These are phyloP conservation scores for Centruroides vittatus DNA, from an alignment of 1,140 invertebrate species.

Conservation along the genomic window DNA sequence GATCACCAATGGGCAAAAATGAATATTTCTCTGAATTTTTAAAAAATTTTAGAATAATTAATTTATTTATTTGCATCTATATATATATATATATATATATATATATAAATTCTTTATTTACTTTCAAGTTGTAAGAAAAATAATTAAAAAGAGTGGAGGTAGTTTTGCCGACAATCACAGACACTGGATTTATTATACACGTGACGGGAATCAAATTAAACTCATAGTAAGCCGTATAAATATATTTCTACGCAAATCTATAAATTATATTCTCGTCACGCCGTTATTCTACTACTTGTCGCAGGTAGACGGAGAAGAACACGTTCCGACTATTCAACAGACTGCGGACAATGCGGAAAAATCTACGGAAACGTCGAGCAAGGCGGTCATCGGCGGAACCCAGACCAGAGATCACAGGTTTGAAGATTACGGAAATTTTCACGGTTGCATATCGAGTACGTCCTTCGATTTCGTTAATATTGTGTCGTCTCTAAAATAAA, in stretches of 20 bases:
- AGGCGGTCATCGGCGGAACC: conserved; percentile 5
- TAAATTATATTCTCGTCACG: not conserved
- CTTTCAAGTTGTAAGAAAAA: conserved; percentile 14
- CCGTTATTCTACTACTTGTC: not conserved
- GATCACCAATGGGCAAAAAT: not conserved
- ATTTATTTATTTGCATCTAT: too few relatives aligned
- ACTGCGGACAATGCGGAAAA: not conserved
- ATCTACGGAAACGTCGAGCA: conserved; percentile 6
- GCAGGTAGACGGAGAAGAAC: conserved; percentile 13
- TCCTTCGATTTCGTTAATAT: conserved; percentile 14
- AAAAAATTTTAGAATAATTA: too few relatives aligned
- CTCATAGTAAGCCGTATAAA: conserved; percentile 17
- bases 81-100: too few relatives aligned
- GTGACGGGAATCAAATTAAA: conserved; percentile 50
- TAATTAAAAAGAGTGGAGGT: conserved; percentile 9
- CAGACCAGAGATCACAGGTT: conserved; percentile 50
- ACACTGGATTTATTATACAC: conserved; percentile 69
- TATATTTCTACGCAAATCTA: not conserved
- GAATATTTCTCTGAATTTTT: too few relatives aligned
- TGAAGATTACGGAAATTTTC: conserved; percentile 65
- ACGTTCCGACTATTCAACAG: conserved; percentile 10
- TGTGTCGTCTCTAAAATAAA: not conserved
- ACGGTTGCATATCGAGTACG: conserved; percentile 76
- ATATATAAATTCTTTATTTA: not conserved
- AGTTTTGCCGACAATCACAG: conserved; percentile 44